Evolutionary conservation across 2,113 vertebrate species (phyloP).

Genomic region (Chaetodon trifascialis): DNA sequence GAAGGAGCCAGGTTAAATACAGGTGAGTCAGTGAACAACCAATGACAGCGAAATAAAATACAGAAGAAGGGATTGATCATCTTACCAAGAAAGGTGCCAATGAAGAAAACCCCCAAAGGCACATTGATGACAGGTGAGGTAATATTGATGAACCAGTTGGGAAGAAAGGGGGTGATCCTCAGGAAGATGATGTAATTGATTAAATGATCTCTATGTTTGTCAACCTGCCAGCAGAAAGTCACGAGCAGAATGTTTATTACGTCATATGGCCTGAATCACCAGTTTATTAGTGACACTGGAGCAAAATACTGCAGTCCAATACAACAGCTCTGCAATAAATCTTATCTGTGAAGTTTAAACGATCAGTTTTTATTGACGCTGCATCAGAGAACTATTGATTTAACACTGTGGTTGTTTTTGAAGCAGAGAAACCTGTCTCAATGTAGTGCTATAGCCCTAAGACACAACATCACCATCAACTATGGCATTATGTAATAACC

Average conservation of each 20-base stretch:
- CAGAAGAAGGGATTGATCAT: background rate
- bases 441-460: background rate
- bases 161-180: conserved; percentile 98
- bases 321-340: background rate
- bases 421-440: background rate
- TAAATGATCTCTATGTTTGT: conserved; percentile 95
- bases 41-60: background rate
- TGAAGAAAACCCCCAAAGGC: conserved; percentile 96
- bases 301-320: background rate
- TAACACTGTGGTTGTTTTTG: background rate
- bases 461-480: background rate
- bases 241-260: background rate
- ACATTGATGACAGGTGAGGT: conserved; percentile 98
- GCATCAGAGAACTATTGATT: background rate
- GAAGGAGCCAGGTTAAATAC: conserved; percentile 28
- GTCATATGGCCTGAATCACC: background rate
- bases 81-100: conserved; percentile 98
- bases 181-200: conserved; percentile 99
- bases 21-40: conserved; percentile 13
- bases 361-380: background rate
- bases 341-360: too few relatives aligned
- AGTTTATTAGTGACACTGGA: background rate
- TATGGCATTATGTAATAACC: background rate
- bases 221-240: conserved; percentile 85
- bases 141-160: conserved; percentile 99